A percentile compares a stretch with the other conserved stretches of the same genome.
These are phyloP conservation scores for Pollenia angustigena DNA, from an alignment of 2,888 invertebrate genomes.

Conservation along the genomic window DNA sequence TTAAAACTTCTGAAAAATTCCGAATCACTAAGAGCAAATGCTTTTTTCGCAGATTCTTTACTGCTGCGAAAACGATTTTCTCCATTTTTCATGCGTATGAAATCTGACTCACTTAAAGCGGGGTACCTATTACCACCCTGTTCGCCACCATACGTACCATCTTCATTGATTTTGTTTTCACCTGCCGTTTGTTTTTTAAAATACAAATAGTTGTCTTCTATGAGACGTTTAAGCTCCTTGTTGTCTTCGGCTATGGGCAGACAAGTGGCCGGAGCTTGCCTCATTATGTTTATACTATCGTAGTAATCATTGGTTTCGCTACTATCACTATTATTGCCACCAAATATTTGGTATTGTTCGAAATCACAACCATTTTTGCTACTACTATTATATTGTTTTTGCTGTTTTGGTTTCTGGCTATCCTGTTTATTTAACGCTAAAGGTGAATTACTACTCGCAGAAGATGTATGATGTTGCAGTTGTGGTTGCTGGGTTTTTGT, in stretches of 20 bases:
- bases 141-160: background rate
- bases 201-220: conserved; percentile 84
- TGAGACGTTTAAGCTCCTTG: conserved; percentile 83
- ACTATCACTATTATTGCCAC: conserved; percentile 79
- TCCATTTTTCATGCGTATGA: conserved; percentile 81
- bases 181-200: conserved; percentile 80
- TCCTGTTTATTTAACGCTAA: conserved; percentile 51
- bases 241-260: conserved; percentile 84
- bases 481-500: conserved; percentile 52
- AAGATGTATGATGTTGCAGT: conserved; percentile 25
- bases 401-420: conserved; percentile 35
- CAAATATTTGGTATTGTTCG: conserved; percentile 74
- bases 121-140: conserved; percentile 77
- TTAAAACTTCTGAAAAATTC: conserved; percentile 81
- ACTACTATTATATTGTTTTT: conserved; percentile 63
- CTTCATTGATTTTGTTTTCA: background rate
- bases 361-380: conserved; percentile 72
- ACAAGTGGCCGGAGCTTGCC: conserved; percentile 76
- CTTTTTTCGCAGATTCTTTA: conserved; percentile 76
- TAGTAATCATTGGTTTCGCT: conserved; percentile 81
- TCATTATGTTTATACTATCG: conserved; percentile 76
- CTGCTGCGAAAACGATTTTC: conserved; percentile 76
- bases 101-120: conserved; percentile 83
- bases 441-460: conserved; percentile 57
- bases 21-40: conserved; percentile 83